Conservation (phyloP, 2,113 vertebrate species). For the Antechinus stuartii region DNA sequence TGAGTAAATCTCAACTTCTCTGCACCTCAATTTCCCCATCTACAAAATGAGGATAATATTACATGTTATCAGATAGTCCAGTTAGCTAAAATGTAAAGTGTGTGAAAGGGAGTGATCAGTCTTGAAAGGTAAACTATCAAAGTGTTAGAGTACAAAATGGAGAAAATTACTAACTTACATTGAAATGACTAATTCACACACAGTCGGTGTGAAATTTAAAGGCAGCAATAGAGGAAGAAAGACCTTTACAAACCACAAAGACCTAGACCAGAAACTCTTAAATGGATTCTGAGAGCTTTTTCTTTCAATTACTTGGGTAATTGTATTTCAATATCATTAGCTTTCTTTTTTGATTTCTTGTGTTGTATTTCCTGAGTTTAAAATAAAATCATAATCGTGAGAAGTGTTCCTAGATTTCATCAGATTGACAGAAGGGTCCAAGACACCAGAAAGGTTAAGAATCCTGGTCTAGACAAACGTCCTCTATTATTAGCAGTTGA, state of each 20-base stretch:
- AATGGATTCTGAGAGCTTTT: neutral
- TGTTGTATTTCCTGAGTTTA: neutral
- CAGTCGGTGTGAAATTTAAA: neutral
- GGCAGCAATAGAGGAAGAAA: neutral
- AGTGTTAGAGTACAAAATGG: too few species aligned
- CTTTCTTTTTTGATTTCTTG: neutral
- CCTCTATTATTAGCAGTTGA: neutral
- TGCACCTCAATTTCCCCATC: neutral
- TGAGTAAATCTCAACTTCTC: neutral
- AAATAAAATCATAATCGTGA: neutral
- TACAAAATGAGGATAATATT: neutral
- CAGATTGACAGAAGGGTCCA: neutral
- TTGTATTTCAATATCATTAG: neutral
- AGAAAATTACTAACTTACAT: too few species aligned
- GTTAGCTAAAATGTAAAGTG: too few species aligned
- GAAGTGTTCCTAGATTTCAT: neutral
- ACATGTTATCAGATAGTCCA: neutral
- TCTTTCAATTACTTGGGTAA: neutral
- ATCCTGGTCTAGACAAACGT: neutral
- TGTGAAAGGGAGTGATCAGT: too few species aligned
- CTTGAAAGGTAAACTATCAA: too few species aligned
- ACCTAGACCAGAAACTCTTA: neutral
- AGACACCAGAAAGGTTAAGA: neutral
- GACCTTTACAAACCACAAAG: neutral
- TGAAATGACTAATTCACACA: neutral